Conservation (phyloP, 2,113 vertebrate genomes). For the Ovis canadensis region DNA sequence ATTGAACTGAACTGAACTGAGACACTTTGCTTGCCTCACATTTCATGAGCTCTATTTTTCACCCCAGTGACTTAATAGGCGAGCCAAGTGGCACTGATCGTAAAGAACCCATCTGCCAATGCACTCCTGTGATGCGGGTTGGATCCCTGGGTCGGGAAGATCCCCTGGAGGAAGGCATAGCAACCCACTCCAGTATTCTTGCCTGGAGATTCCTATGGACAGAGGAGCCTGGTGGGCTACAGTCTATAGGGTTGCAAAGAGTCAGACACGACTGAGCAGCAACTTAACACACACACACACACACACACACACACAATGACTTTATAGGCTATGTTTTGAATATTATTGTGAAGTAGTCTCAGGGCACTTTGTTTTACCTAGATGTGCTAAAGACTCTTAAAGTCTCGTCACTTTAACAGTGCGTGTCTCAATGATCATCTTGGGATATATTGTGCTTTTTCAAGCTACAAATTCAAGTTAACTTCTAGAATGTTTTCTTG, state of each 20-base stretch:
- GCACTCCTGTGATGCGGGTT: accelerated
- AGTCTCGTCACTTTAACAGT: background rate
- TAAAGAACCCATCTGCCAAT: background rate
- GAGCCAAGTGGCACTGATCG: background rate
- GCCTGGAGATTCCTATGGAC: background rate
- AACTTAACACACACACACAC: background rate
- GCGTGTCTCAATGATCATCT: background rate
- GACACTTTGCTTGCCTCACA: background rate
- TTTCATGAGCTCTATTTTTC: background rate
- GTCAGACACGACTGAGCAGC: background rate
- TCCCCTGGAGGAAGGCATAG: background rate
- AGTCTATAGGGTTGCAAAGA: background rate
- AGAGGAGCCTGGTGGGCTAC: background rate
- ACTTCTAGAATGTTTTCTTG: background rate
- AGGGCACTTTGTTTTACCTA: background rate
- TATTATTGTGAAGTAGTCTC: background rate
- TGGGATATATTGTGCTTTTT: background rate
- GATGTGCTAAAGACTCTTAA: background rate
- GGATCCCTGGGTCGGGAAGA: background rate
- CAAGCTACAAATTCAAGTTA: background rate
- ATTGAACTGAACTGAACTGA: background rate
- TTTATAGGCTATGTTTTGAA: background rate
- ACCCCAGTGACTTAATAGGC: background rate
- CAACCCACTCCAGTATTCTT: background rate
- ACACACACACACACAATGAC: background rate